Conservation (phyloP, 2,888 invertebrate species). For the Cerastoderma edule region DNA sequence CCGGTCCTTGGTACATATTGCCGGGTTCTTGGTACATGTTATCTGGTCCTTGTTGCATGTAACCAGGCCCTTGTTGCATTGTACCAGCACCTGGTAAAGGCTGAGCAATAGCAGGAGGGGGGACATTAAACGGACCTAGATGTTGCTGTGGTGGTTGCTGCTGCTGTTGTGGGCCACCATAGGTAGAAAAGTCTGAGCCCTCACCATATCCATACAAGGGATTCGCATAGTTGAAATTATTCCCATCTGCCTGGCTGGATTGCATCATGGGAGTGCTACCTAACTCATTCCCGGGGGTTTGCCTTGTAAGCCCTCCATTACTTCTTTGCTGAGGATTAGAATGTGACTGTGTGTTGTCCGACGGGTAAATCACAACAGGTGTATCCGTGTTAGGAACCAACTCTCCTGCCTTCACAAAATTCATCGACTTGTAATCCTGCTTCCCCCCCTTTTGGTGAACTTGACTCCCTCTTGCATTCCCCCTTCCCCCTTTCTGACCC, state of each 20-base stretch:
- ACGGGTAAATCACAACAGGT: background rate
- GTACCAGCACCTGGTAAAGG: background rate
- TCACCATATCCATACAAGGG: slow-evolving; percentile 51
- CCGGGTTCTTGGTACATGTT: too few relatives aligned
- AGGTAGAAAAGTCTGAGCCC: slow-evolving; percentile 33
- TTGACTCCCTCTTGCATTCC: background rate
- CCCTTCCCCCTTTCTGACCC: background rate
- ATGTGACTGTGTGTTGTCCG: background rate
- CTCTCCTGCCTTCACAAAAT: slow-evolving; percentile 67
- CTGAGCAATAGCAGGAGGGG: background rate
- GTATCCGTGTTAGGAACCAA: background rate
- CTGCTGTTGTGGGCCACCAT: background rate
- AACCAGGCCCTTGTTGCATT: too few relatives aligned
- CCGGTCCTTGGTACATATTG: too few relatives aligned
- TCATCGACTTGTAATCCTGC: slow-evolving; percentile 56
- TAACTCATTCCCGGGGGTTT: too few relatives aligned
- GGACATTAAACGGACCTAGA: too few relatives aligned
- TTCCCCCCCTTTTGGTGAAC: slow-evolving; percentile 85
- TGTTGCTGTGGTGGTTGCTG: too few relatives aligned
- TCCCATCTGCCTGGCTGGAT: background rate
- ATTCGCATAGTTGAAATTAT: slow-evolving; percentile 4
- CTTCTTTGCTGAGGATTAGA: background rate
- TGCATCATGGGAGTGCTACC: too few relatives aligned
- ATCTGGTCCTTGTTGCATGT: too few relatives aligned
- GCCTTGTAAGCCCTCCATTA: too few relatives aligned